Evolutionary conservation across 2,113 vertebrate species (phyloP), one percentile per base, ranked within the genome.

Genomic region (Oryzias woworae): DNA sequence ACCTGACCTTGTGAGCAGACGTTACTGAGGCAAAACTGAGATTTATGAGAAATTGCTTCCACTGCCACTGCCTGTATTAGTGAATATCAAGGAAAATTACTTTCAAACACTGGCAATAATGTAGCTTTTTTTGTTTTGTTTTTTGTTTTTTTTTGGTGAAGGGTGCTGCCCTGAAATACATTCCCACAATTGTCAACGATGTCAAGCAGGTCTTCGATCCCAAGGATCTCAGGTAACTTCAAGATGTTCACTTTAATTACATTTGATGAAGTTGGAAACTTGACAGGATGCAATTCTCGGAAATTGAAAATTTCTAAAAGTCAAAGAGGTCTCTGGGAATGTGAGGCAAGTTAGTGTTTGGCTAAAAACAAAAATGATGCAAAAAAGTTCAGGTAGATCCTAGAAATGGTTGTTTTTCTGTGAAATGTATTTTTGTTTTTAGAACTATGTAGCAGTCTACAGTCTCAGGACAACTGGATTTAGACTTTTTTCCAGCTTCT

Each of bases 131-230:
- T 16, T 1, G 18, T n/a, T 43, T 43, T 50, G 62, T 62, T 58
- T 8, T 73, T 50, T n/a, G n/a, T 48, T 8, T 41, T 12, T 36
- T 36, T 36, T 5, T 64, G 6, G 3, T 72, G 6, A 45, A 99
- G 97, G 95, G 95, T 0, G 95, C 96, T 14, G 96, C 97, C 0
- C 87, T 99, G 54, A 98, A 96, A 73, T 97, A 96, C 70, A 59
- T 99, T 61, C 96, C 97, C 14, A 94, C 96, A 1, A 98, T 99
- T 8, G 96, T 99, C 85, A 99, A 99, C 0, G 97, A 99, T 17
- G 95, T 99, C 85, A 98, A 98, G 73, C 64, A 95, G 82, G 97
- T 99, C 13, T 99, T 98, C 78, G 96, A 99, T 82, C 95, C 96
- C 0, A 99, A 98, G 73, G 96, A 98, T 52, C 94, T 99, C n/a